Evolutionary conservation across 2,888 invertebrate species (phyloP), one percentile per base, ranked within the genome.

Genomic region (Notodonta dromedarius): DNA sequence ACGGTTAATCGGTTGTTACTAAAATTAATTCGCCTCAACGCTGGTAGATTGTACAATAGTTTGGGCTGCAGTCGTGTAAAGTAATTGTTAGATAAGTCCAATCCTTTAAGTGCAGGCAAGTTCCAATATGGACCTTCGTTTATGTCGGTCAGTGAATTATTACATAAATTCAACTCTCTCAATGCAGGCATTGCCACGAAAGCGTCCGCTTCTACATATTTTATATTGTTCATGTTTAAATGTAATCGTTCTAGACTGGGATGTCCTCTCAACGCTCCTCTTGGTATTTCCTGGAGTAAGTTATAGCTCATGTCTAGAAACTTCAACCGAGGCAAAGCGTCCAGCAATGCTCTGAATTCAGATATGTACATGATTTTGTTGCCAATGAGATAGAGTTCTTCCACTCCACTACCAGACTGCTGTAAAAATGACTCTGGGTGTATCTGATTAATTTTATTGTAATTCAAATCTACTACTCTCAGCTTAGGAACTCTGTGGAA

Each of bases 111-210:
- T 8, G 96, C 96, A 0, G 97, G 97, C 54, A 98, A 90, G 89
- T 97, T 96, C 97, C 97, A 98, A 79, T 96, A 96, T 0, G 97
- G 97, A 57, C 95, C 94, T 67, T 96, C 96, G 55, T 96, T 90
- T 58, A 95, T 92, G 80, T 97, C 96, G 0, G 95, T 95, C 40
- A 98, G 87, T 3, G 97, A 97, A 83, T 98, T 98, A 78, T 98
- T 98, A 70, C 95, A 95, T 63, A 98, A 90, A 74, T 97, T 95
- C 46, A 98, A 91, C 80, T 98, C 97, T 71, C 97, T 94, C 48
- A 98, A 87, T 0, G 97, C 96, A 0, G 97, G 97, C 96, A 98
- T 96, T 14, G 96, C 96, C 81, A 96, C 95, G 80, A 98, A 96
- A 0, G 97, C 96, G 80, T 97, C 97, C 50, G 96, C 93, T 75